phyloP scores from a whole-genome alignment of 1,140 invertebrate species.

The Euwallacea similis region DNA sequence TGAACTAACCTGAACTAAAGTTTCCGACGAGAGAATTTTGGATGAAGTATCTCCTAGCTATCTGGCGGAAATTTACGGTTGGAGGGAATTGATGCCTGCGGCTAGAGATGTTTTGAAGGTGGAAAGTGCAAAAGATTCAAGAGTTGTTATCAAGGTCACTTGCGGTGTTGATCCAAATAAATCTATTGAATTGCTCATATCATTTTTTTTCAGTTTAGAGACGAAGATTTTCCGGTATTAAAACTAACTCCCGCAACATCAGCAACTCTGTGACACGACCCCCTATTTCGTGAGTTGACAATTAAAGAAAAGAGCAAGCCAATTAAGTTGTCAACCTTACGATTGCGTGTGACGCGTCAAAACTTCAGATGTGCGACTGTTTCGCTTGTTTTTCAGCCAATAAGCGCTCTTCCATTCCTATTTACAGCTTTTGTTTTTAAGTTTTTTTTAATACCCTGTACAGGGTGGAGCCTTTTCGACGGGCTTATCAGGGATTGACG shows the following conservation, averaged over 20 bases:
- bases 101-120: conserved; percentile 76
- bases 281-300: too few species aligned
- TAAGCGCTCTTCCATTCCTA: too few species aligned
- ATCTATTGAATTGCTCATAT: neutral
- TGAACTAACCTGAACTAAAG: too few species aligned
- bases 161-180: neutral
- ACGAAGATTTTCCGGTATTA: conserved; percentile 65
- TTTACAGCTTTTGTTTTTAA: too few species aligned
- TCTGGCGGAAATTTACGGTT: conserved; percentile 87
- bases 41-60: conserved; percentile 73
- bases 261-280: too few species aligned
- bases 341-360: conserved; percentile 60
- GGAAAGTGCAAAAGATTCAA: conserved; percentile 22
- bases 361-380: conserved; percentile 44
- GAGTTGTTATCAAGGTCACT: conserved; percentile 66
- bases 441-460: too few species aligned
- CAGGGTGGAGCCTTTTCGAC: too few species aligned
- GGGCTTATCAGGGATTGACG: too few species aligned
- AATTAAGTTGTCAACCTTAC: conserved; percentile 60
- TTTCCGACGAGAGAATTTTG: conserved; percentile 73
- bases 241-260: conserved; percentile 65
- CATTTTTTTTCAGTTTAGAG: conserved; percentile 55
- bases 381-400: too few species aligned
- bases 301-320: conserved; percentile 64
- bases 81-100: conserved; percentile 76